Percentiles rank a stretch among this genome's conserved stretches.
Conservation (phyloP, 2,888 invertebrate species). For the Macrostomum cliftonense region DNA sequence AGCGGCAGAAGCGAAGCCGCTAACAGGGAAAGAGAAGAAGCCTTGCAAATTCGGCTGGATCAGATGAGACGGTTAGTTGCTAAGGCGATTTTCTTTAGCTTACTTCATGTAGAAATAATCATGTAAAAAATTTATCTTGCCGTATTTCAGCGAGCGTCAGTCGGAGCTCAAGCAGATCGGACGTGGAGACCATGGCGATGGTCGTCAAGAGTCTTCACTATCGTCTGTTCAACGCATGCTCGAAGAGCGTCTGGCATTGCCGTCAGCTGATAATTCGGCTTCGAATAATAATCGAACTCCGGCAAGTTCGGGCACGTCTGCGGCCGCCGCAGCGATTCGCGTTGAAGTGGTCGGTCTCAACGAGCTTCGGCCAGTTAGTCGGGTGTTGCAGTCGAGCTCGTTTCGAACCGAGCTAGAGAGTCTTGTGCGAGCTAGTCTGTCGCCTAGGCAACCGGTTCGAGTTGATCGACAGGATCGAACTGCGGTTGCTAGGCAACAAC, state of each 20-base stretch:
- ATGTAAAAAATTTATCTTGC: not conserved
- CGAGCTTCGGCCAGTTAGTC: slow-evolving; percentile 30
- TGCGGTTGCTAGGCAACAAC: not conserved
- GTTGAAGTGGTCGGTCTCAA: slow-evolving; percentile 30
- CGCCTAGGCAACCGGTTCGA: not conserved
- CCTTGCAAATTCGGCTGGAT: too few relatives aligned
- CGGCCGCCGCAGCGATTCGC: not conserved
- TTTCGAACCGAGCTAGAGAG: slow-evolving; percentile 27
- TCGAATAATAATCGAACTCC: too few relatives aligned
- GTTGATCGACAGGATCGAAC: not conserved
- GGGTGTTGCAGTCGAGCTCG: slow-evolving; percentile 20
- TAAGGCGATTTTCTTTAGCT: too few relatives aligned
- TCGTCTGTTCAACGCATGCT: too few relatives aligned
- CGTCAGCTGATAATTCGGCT: not conserved
- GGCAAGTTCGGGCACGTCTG: too few relatives aligned
- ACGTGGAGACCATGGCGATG: not conserved
- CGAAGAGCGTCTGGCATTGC: too few relatives aligned
- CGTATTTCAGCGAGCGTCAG: not conserved
- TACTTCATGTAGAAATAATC: not conserved
- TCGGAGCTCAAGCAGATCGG: not conserved
- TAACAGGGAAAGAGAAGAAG: too few relatives aligned
- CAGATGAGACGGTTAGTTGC: too few relatives aligned
- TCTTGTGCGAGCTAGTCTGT: slow-evolving; percentile 20
- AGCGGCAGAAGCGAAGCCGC: too few relatives aligned
- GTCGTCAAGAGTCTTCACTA: not conserved